Conservation (phyloP, 2,113 vertebrate genomes). For the Oncorhynchus nerka region DNA sequence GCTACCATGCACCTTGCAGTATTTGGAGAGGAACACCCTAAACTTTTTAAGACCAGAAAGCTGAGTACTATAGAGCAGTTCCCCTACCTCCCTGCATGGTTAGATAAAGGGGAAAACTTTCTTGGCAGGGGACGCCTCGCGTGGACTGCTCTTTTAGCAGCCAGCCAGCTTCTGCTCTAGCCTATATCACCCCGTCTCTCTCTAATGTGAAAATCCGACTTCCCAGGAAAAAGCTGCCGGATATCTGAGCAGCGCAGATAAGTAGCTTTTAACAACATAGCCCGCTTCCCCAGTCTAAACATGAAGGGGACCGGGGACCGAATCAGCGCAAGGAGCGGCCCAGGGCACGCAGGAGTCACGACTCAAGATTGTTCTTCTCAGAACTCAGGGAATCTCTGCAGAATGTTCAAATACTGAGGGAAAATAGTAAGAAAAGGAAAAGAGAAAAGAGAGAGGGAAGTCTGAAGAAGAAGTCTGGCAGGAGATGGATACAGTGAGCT, state of each 20-base stretch:
- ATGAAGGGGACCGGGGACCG: constrained; percentile 74
- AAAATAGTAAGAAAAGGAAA: constrained; percentile 5
- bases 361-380: constrained; percentile 71
- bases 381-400: constrained; percentile 18
- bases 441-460: not conserved
- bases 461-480: no score
- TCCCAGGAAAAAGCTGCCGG: constrained; percentile 96
- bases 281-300: constrained; percentile 88
- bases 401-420: constrained; percentile 6
- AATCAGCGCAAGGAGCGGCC: constrained; percentile 51
- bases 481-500: not conserved
- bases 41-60: not conserved
- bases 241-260: constrained; percentile 93
- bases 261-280: constrained; percentile 84
- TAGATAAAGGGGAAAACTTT: constrained; percentile 69
- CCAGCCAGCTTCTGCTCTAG: constrained; percentile 36
- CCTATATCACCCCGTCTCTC: constrained; percentile 53
- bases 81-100: constrained; percentile 37
- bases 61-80: constrained; percentile 3
- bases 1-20: constrained; percentile 11
- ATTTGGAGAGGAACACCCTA: constrained; percentile 41
- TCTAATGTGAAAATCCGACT: constrained; percentile 86
- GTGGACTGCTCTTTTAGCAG: constrained; percentile 68
- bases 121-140: constrained; percentile 70
- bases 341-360: constrained; percentile 67